Percentiles rank a stretch among this genome's conserved stretches.
These are phyloP conservation scores for Chlorops oryzae DNA, from an alignment of 1,140 invertebrate genomes.

Conservation along the genomic window DNA sequence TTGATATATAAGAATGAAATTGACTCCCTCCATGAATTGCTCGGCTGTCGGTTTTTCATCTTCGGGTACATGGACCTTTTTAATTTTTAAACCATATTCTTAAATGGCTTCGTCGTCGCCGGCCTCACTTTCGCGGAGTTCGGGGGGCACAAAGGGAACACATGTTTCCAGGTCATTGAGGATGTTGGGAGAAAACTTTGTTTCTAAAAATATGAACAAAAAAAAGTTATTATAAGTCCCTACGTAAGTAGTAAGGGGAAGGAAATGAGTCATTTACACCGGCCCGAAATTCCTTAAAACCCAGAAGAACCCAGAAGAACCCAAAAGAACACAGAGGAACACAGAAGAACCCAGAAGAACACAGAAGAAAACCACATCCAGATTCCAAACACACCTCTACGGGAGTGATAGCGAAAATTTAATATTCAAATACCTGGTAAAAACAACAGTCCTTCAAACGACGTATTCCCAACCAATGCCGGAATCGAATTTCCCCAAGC, in stretches of 20 bases:
- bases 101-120: neutral
- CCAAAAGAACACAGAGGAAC: too few relatives aligned
- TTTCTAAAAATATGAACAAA: neutral
- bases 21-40: neutral
- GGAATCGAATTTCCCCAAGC: slow-evolving; percentile 32
- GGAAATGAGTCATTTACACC: too few relatives aligned
- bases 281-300: neutral
- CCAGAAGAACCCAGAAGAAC: too few relatives aligned
- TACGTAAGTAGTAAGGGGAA: too few relatives aligned
- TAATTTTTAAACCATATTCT: neutral
- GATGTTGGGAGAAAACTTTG: neutral
- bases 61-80: neutral
- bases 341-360: too few relatives aligned
- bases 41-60: neutral
- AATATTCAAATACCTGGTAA: slow-evolving; percentile 6
- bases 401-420: neutral
- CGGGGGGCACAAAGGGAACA: neutral
- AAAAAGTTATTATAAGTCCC: too few relatives aligned
- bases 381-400: neutral
- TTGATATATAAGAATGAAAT: neutral
- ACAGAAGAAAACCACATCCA: neutral
- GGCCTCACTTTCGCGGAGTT: neutral
- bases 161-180: neutral
- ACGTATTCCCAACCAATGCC: slow-evolving; percentile 36
- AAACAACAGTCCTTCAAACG: slow-evolving; percentile 15